Evolutionary conservation across 1,140 invertebrate species (phyloP).

Genomic region (Drosophila bipectinata): DNA sequence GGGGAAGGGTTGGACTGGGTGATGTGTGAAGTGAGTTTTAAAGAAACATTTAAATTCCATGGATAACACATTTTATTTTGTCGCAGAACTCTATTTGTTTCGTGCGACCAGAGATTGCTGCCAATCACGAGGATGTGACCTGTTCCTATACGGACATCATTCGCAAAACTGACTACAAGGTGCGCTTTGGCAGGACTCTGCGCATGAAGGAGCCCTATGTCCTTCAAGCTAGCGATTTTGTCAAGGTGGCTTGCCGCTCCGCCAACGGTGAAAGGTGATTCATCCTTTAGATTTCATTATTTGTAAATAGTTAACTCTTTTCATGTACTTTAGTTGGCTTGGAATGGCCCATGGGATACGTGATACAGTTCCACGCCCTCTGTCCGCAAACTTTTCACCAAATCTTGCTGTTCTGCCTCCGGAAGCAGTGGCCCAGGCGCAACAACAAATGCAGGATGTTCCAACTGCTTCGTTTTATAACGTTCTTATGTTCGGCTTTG

Average conservation of each 20-base stretch:
- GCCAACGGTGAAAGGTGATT: slow-evolving; percentile 84
- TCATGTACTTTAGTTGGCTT: slow-evolving; percentile 53
- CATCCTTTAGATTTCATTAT: neutral
- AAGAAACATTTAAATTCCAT: neutral
- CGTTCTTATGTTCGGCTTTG: slow-evolving; percentile 95
- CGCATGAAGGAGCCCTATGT: slow-evolving; percentile 86
- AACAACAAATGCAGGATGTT: slow-evolving; percentile 61
- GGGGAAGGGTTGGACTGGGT: slow-evolving; percentile 86
- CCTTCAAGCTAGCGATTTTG: slow-evolving; percentile 88
- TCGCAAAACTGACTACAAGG: slow-evolving; percentile 86
- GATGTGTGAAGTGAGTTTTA: slow-evolving; percentile 81
- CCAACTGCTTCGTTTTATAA: slow-evolving; percentile 84
- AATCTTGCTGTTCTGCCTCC: slow-evolving; percentile 61
- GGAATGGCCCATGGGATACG: slow-evolving; percentile 79
- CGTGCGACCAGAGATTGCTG: slow-evolving; percentile 85
- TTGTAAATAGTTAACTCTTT: neutral
- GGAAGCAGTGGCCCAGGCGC: slow-evolving; percentile 59
- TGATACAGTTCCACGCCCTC: slow-evolving; percentile 61
- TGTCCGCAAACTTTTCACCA: slow-evolving; percentile 44
- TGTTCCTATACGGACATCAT: slow-evolving; percentile 87
- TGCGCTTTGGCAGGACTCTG: slow-evolving; percentile 84
- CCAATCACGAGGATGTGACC: slow-evolving; percentile 84
- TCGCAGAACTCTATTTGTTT: slow-evolving; percentile 84
- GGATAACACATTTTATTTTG: neutral
- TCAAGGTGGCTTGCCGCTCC: slow-evolving; percentile 86